These are phyloP conservation scores for Argynnis bischoffii DNA, from an alignment of 2,888 invertebrate genomes.

Conservation along the genomic window DNA sequence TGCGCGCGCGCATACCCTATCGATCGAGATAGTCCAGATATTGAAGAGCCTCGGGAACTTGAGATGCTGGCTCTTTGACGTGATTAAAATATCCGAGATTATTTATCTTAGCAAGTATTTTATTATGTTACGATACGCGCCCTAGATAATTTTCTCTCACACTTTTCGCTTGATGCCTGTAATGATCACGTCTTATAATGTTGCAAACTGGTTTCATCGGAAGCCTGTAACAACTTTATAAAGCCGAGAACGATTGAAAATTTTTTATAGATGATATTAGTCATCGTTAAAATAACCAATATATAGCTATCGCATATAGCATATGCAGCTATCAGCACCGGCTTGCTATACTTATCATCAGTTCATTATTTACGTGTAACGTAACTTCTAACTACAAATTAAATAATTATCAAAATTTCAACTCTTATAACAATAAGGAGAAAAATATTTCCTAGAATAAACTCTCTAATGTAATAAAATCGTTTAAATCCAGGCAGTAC, in stretches of 20 bases:
- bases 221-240: conserved; percentile 13
- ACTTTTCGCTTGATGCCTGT: conserved; percentile 14
- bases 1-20: conserved; percentile 68
- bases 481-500: too few species aligned
- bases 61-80: conserved; percentile 37
- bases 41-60: conserved; percentile 56
- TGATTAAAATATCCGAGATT: conserved; percentile 33
- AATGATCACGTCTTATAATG: conserved; percentile 18
- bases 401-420: too few species aligned
- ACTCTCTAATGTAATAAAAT: too few species aligned
- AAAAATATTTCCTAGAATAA: too few species aligned
- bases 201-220: conserved; percentile 7
- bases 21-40: conserved; percentile 62
- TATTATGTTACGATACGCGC: conserved; percentile 19
- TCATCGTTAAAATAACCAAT: neutral
- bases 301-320: neutral
- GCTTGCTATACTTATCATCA: too few species aligned
- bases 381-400: too few species aligned
- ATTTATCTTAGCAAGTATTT: conserved; percentile 35
- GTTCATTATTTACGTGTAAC: too few species aligned
- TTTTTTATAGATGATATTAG: neutral
- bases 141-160: conserved; percentile 19
- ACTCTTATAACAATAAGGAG: too few species aligned
- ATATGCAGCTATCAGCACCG: neutral
- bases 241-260: neutral